Evolutionary conservation across 2,113 vertebrate genomes (phyloP).

Genomic region (western clawed frog (Xenopus tropicalis)): UCB_Xtro_10.0 CM004444.2:122444501-122445000

Average conservation of each 20-base stretch:
- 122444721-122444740: slow-evolving; percentile 37
- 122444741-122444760: slow-evolving; percentile 40
- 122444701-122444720: slow-evolving; percentile 22
- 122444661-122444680: too few species aligned
- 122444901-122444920: slow-evolving; percentile 44
- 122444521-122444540: too few species aligned
- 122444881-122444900: slow-evolving; percentile 32
- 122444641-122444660: neutral
- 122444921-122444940: slow-evolving; percentile 40
- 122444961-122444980: slow-evolving; percentile 41
- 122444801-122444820: slow-evolving; percentile 35
- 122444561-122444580: too few species aligned
- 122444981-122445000: slow-evolving; percentile 40
- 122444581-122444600: too few species aligned
- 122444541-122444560: too few species aligned
- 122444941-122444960: slow-evolving; percentile 40
- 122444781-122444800: slow-evolving; percentile 42
- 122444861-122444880: slow-evolving; percentile 43
- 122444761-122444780: slow-evolving; percentile 43
- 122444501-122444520: too few species aligned
- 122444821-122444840: slow-evolving; percentile 39
- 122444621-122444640: too few species aligned
- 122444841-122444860: slow-evolving; percentile 34
- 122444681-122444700: slow-evolving; percentile 3
- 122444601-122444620: too few species aligned